Percentiles rank a stretch among this genome's conserved stretches.
Conservation (phyloP, 2,113 vertebrate genomes). For the Prunella fulvescens region DNA sequence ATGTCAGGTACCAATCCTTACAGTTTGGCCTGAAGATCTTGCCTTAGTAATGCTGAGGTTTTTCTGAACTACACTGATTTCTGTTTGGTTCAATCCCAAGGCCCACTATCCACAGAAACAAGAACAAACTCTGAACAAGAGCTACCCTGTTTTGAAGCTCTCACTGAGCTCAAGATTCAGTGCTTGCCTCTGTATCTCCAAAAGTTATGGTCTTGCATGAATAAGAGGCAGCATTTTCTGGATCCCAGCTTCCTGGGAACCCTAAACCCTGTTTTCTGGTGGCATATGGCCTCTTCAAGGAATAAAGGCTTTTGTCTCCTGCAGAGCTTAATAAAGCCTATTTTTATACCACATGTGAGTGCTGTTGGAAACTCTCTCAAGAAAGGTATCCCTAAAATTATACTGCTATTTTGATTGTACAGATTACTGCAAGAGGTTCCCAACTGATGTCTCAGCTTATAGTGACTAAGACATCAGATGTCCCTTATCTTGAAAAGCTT, state of each 20-base stretch:
- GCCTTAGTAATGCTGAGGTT: neutral
- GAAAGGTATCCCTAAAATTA: neutral
- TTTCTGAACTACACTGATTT: neutral
- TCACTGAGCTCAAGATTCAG: neutral
- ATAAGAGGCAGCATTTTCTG: neutral
- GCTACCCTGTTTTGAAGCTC: neutral
- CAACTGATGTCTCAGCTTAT: neutral
- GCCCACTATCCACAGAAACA: neutral
- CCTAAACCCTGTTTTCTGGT: neutral
- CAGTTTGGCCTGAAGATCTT: neutral
- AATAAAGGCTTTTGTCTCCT: neutral
- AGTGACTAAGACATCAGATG: neutral
- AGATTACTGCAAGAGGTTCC: neutral
- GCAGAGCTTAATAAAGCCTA: neutral
- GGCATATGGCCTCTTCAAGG: neutral
- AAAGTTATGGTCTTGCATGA: neutral
- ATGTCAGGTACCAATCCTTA: neutral
- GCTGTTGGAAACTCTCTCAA: neutral
- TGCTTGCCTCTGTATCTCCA: neutral
- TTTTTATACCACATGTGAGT: neutral
- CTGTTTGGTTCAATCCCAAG: neutral
- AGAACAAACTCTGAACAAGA: neutral
- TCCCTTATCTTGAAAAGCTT: neutral
- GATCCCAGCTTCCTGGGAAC: neutral
- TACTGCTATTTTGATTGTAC: neutral